Conservation (phyloP, 2,797 vertebrate genomes). For the Pachyuromys duprasi region DNA sequence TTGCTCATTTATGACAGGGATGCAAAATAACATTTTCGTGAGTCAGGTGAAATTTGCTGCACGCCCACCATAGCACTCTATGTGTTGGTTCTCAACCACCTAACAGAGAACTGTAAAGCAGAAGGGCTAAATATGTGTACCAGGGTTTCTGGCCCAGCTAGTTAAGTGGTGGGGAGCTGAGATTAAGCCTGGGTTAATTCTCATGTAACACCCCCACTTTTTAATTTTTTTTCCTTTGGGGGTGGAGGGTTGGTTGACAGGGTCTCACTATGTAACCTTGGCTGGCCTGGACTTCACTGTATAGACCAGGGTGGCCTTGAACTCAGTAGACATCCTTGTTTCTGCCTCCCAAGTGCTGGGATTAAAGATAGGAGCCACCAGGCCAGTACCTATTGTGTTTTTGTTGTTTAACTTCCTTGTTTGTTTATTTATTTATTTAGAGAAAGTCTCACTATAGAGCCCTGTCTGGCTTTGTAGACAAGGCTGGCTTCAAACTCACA, state of each 20-base stretch:
- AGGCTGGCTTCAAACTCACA: neutral
- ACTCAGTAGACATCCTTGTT: neutral
- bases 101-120: constrained; percentile 28
- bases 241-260: neutral
- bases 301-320: neutral
- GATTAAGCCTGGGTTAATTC: constrained; percentile 31
- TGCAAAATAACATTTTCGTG: constrained; percentile 45
- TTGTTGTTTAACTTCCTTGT: neutral
- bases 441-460: neutral
- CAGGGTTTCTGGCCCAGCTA: constrained; percentile 26
- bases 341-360: neutral
- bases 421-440: neutral
- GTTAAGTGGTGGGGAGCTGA: constrained; percentile 22
- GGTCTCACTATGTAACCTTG: neutral
- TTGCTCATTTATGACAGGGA: neutral
- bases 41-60: constrained; percentile 55
- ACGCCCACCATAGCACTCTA: neutral
- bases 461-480: neutral
- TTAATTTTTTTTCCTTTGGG: neutral
- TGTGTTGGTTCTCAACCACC: neutral
- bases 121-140: constrained; percentile 18
- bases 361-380: neutral
- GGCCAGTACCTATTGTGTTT: neutral
- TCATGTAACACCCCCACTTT: neutral
- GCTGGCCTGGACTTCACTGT: neutral